phyloP scores from a whole-genome alignment of 2,113 vertebrate genomes.

The Mesoclemmys tuberculata region DNA sequence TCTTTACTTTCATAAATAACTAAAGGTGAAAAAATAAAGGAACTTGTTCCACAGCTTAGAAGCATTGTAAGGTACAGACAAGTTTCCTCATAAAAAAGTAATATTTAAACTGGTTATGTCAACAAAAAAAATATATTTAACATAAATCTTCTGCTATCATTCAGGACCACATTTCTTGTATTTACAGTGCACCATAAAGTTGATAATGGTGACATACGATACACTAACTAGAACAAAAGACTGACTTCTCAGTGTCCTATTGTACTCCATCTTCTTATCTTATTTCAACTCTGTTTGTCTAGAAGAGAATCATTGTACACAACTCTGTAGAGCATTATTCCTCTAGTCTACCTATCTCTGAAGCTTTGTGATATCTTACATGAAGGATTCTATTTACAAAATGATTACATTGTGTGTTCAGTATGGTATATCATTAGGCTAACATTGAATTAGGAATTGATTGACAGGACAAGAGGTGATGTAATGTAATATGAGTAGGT shows the following conservation, averaged over 20 bases:
- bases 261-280: conserved; percentile 10
- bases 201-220: background rate
- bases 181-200: background rate
- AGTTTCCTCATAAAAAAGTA: conserved; percentile 19
- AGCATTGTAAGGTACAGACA: background rate
- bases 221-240: conserved; percentile 1
- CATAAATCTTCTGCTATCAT: background rate
- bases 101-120: conserved; percentile 43
- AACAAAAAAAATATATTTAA: conserved; percentile 10
- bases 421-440: conserved; percentile 33
- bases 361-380: conserved; percentile 25
- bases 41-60: conserved; percentile 38
- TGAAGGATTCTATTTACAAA: background rate
- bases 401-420: background rate
- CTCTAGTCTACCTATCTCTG: conserved; percentile 13
- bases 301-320: conserved; percentile 16
- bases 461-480: conserved; percentile 30
- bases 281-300: conserved; percentile 43
- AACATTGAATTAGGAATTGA: conserved; percentile 31
- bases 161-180: background rate
- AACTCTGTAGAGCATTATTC: conserved; percentile 28
- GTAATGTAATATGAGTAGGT: conserved; percentile 11
- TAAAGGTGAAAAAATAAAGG: conserved; percentile 46
- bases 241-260: conserved; percentile 26
- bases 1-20: conserved; percentile 33